Conservation (phyloP, 2,888 invertebrate genomes). For the Drosophila incognita region DNA sequence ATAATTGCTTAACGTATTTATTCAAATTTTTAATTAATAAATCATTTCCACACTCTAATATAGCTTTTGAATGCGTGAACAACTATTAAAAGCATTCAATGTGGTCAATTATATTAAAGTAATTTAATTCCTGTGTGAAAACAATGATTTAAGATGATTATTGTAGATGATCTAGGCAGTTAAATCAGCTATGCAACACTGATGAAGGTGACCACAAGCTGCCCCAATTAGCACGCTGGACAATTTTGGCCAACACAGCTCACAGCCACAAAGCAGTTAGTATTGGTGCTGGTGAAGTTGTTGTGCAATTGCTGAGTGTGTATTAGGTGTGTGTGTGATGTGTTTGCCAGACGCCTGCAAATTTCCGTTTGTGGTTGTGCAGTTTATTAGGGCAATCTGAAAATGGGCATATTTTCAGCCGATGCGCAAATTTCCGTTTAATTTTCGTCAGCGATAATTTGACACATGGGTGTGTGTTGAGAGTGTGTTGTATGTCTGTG, state of each 20-base stretch:
- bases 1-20: background rate
- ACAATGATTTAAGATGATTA: slow-evolving; percentile 11
- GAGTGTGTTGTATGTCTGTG: slow-evolving; percentile 11
- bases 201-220: slow-evolving; percentile 11
- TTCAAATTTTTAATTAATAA: background rate
- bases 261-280: slow-evolving; percentile 11
- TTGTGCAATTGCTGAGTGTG: background rate
- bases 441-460: slow-evolving; percentile 50
- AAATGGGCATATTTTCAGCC: slow-evolving; percentile 36
- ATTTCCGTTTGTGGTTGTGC: slow-evolving; percentile 69
- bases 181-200: background rate
- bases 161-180: slow-evolving; percentile 1
- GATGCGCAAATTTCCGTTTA: slow-evolving; percentile 57
- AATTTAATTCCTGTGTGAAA: background rate
- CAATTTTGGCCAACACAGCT: slow-evolving; percentile 17
- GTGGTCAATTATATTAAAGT: background rate
- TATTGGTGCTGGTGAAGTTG: slow-evolving; percentile 3
- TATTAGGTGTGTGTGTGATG: slow-evolving; percentile 9
- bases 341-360: slow-evolving; percentile 66
- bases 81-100: background rate
- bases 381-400: slow-evolving; percentile 62
- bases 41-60: background rate
- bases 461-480: slow-evolving; percentile 15
- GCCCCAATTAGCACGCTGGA: slow-evolving; percentile 15
- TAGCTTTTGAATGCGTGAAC: background rate